Conservation (phyloP, 1,140 invertebrate genomes). For the Bombus pyrosoma region DNA sequence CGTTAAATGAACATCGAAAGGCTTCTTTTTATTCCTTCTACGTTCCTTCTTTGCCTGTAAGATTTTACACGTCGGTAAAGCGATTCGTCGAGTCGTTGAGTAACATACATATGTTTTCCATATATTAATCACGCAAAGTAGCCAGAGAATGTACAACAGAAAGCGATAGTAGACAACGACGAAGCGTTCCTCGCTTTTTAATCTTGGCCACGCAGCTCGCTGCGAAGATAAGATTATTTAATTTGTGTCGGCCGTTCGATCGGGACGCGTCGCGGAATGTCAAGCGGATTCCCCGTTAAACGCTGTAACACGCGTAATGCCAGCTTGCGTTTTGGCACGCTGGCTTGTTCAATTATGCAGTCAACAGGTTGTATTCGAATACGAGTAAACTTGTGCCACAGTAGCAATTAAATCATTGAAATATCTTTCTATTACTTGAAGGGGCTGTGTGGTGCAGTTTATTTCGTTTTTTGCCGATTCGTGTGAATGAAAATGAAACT, state of each 20-base stretch:
- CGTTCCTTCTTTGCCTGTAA: not conserved
- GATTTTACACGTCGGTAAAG: not conserved
- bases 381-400: not conserved
- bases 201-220: not conserved
- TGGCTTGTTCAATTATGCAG: slow-evolving; percentile 45
- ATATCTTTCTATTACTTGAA: not conserved
- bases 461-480: not conserved
- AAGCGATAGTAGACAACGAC: not conserved
- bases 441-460: too few relatives aligned
- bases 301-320: slow-evolving; percentile 11
- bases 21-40: not conserved
- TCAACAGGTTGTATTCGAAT: slow-evolving; percentile 44
- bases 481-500: not conserved
- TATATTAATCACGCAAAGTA: not conserved
- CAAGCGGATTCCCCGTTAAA: too few relatives aligned
- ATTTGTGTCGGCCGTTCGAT: slow-evolving; percentile 28
- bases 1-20: not conserved
- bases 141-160: not conserved
- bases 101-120: not conserved
- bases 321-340: not conserved
- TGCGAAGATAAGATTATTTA: slow-evolving; percentile 25
- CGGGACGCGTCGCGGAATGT: not conserved
- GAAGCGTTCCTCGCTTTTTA: slow-evolving; percentile 7
- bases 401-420: not conserved
- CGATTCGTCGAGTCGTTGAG: not conserved